Evolutionary conservation across 2,888 invertebrate genomes (phyloP).

Genomic region (Elgonia sp.): DNA sequence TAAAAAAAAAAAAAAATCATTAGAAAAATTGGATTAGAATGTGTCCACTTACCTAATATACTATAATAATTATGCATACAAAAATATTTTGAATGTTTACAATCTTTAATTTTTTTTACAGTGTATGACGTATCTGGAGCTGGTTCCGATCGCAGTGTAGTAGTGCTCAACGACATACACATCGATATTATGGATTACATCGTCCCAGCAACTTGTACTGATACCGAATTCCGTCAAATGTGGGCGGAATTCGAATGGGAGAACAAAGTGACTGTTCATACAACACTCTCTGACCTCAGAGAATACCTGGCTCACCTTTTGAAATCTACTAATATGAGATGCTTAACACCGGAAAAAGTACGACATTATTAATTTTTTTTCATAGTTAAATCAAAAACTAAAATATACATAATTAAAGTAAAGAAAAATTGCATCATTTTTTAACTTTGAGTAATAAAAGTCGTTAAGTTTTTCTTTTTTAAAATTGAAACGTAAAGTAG

Average conservation of each 20-base stretch:
- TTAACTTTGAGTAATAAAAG: too few relatives aligned
- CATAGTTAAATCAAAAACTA: background rate
- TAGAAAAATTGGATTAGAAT: too few relatives aligned
- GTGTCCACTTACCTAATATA: too few relatives aligned
- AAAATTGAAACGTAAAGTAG: too few relatives aligned
- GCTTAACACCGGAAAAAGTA: slow-evolving; percentile 98
- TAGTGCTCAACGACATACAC: slow-evolving; percentile 99
- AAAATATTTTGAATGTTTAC: too few relatives aligned
- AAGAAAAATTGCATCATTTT: slow-evolving; percentile 17
- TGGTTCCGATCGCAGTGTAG: slow-evolving; percentile 97
- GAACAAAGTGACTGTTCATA: slow-evolving; percentile 99
- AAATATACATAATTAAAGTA: slow-evolving; percentile 2
- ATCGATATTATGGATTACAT: slow-evolving; percentile 99
- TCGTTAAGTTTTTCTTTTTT: too few relatives aligned
- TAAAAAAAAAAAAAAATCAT: too few relatives aligned
- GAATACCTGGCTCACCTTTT: slow-evolving; percentile 97
- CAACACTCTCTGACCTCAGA: slow-evolving; percentile 95
- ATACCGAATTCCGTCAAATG: slow-evolving; percentile 99
- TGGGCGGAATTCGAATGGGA: slow-evolving; percentile 99
- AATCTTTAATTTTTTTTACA: slow-evolving; percentile 84
- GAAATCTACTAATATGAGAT: slow-evolving; percentile 99
- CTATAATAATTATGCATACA: too few relatives aligned
- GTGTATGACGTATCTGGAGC: slow-evolving; percentile 98
- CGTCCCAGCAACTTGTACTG: slow-evolving; percentile 97
- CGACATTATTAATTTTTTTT: slow-evolving; percentile 23